Evolutionary conservation across 2,888 invertebrate species (phyloP).

Genomic region (Heliconius ismenius): DNA sequence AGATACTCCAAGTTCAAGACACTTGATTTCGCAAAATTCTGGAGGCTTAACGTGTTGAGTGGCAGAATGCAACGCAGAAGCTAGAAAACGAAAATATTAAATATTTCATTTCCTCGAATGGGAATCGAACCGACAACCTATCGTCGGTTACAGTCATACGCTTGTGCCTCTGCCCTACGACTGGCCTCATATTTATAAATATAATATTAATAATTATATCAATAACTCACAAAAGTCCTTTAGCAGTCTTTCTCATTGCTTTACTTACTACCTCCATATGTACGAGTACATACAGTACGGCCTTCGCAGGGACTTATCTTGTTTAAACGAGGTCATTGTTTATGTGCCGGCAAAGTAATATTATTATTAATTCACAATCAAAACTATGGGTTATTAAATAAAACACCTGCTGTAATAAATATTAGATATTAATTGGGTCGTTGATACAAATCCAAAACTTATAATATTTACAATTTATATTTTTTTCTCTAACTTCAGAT

Average conservation of each 20-base stretch:
- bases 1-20: too few species aligned
- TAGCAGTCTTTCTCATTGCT: constrained; percentile 11
- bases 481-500: background rate
- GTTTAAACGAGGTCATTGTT: constrained; percentile 22
- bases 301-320: constrained; percentile 22
- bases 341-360: constrained; percentile 1
- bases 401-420: constrained; percentile 4
- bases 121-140: too few species aligned
- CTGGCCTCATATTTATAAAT: background rate
- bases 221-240: background rate
- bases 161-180: too few species aligned
- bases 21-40: too few species aligned
- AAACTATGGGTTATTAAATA: background rate
- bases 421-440: background rate
- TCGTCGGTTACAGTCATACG: too few species aligned
- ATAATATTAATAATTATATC: background rate
- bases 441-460: background rate
- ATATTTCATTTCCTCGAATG: too few species aligned
- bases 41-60: too few species aligned
- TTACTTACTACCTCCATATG: background rate
- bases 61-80: too few species aligned
- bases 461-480: background rate
- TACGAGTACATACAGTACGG: background rate
- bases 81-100: too few species aligned
- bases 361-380: constrained; percentile 18